Evolutionary conservation across 2,888 invertebrate genomes (phyloP), one percentile per base, ranked within the genome.

Genomic region (Spisula subtruncata): DNA sequence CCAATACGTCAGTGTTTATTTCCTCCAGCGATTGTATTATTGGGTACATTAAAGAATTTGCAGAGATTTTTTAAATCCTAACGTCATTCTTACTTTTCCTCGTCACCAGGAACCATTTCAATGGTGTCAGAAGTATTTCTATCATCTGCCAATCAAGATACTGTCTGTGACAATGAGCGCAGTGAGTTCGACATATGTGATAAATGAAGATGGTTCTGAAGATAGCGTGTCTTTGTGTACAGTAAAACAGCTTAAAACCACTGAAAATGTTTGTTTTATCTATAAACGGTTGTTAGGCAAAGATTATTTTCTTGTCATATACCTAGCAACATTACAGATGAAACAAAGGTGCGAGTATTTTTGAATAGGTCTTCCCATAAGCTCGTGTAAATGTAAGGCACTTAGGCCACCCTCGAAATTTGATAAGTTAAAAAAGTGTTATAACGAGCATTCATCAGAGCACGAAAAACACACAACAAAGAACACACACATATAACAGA

Each of bases 1-100:
- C 51, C n/a, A 8, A 5, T 81, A 51, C 20, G 75, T 75, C 75
- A 75, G 75, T 32, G 35, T 75, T 71, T 75, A 75, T 75, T 75
- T 75, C 32, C 75, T 75, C 35, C 32, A 32, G 75, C 16, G 32
- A 14, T 32, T 75, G 25, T 35, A 18, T 75, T 75, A 35, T 35
- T 16, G 32, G n/a, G 32, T 18, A 32, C 75, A 75, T 75, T 75
- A 75, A 75, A 75, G 18, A 32, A 75, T 75, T 75, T 32, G 32
- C 35, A 35, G 35, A 75, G 29, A 75, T 75, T 75, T 32, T n/a
- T n/a, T n/a, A n/a, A n/a, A n/a, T n/a, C n/a, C 32, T 4, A 16
- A 35, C 35, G 2, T 32, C 32, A 14, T 18, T 18, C 16, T 32
- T 75, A 75, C 32, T 75, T 75, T 5, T 14, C 4, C 35, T 35